Conservation (phyloP, 2,888 invertebrate species). For the Cerceris rybyensis region DNA sequence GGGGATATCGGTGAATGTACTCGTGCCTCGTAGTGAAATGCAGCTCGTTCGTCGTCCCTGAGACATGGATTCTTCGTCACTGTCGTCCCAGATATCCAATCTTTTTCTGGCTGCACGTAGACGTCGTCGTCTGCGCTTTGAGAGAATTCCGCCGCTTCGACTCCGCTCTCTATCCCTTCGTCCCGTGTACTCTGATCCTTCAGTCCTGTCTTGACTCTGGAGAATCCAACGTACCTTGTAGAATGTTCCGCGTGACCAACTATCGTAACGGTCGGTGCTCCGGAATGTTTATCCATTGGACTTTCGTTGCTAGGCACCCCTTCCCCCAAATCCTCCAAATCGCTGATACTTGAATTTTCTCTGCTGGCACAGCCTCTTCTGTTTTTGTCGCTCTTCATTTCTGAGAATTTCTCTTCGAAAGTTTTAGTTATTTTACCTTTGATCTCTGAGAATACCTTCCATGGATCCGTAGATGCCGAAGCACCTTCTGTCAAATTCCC, state of each 20-base stretch:
- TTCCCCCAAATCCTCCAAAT: conserved; percentile 84
- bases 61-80: background rate
- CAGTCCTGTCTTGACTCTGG: conserved; percentile 77
- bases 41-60: background rate
- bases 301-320: conserved; percentile 74
- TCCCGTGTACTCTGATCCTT: conserved; percentile 76
- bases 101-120: background rate
- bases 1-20: background rate
- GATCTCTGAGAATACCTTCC: conserved; percentile 89
- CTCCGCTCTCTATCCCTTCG: conserved; percentile 77
- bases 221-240: conserved; percentile 81
- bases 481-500: conserved; percentile 81
- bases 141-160: conserved; percentile 81
- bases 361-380: conserved; percentile 82
- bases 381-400: conserved; percentile 85
- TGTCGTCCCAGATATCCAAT: background rate
- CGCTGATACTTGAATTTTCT: conserved; percentile 87
- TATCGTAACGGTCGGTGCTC: conserved; percentile 43
- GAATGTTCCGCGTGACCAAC: conserved; percentile 60
- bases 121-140: conserved; percentile 64
- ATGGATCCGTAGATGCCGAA: conserved; percentile 85
- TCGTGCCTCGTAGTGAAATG: background rate
- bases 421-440: conserved; percentile 90
- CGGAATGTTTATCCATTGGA: conserved; percentile 69
- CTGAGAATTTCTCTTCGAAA: conserved; percentile 89